Percentiles rank a stretch among this genome's conserved stretches.
Conservation (phyloP, 2,113 vertebrate species). For the Argyrosomus japonicus region DNA sequence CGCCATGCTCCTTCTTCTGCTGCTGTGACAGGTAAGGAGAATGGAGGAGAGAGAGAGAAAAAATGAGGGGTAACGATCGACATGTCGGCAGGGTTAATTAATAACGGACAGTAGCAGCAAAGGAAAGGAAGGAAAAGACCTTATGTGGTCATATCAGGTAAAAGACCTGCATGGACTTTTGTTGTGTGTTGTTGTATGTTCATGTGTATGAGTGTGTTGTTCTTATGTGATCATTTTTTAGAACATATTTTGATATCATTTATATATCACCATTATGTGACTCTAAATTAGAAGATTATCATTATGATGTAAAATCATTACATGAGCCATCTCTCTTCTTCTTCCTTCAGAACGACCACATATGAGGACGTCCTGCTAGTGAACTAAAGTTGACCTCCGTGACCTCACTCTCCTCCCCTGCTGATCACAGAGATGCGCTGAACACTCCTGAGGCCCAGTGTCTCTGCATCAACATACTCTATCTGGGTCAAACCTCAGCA, state of each 20-base stretch:
- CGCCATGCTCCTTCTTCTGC: conserved; percentile 91
- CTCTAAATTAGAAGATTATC: background rate
- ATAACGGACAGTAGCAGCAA: background rate
- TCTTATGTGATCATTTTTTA: too few relatives aligned
- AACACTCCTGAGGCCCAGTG: background rate
- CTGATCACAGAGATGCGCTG: conserved; percentile 51
- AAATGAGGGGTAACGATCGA: too few relatives aligned
- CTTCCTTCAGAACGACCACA: conserved; percentile 80
- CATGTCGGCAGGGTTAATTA: background rate
- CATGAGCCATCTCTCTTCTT: background rate
- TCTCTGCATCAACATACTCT: background rate
- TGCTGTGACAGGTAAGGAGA: conserved; percentile 87
- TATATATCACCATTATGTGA: background rate
- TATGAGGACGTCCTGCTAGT: conserved; percentile 85
- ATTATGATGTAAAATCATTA: background rate
- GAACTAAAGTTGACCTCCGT: conserved; percentile 74
- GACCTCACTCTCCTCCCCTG: conserved; percentile 52
- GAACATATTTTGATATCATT: background rate
- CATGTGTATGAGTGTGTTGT: too few relatives aligned
- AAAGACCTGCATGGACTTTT: too few relatives aligned
- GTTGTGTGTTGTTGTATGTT: too few relatives aligned
- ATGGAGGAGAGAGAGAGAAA: too few relatives aligned
- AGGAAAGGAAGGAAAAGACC: background rate
- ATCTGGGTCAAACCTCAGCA: conserved; percentile 32
- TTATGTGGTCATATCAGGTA: background rate